Conservation (phyloP, 1,140 invertebrate genomes). For the Polypedilum pembai region DNA sequence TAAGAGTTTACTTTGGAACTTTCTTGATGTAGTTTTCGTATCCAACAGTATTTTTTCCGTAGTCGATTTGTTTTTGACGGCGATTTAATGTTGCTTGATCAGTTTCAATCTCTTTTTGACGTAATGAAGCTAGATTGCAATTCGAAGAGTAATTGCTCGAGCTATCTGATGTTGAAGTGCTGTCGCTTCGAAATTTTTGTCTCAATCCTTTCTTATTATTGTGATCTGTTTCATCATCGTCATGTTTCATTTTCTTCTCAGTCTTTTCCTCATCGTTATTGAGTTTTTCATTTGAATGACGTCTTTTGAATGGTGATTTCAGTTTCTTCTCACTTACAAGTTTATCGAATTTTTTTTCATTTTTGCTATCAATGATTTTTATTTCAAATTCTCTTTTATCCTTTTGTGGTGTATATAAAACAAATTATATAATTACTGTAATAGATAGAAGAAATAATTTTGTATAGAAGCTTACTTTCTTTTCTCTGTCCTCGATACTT, state of each 20-base stretch:
- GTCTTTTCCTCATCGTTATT: neutral
- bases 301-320: conserved; percentile 42
- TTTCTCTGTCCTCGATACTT: neutral
- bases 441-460: neutral
- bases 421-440: neutral
- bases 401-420: neutral
- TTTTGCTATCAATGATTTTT: conserved; percentile 32
- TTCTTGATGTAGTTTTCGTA: conserved; percentile 70
- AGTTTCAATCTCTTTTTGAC: conserved; percentile 54
- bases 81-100: conserved; percentile 64
- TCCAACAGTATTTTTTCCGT: conserved; percentile 86
- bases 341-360: conserved; percentile 41
- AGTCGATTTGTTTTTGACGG: conserved; percentile 89
- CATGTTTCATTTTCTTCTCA: neutral
- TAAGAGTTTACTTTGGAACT: conserved; percentile 61
- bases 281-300: conserved; percentile 36
- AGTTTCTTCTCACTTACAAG: conserved; percentile 41
- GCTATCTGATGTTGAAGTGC: conserved; percentile 34
- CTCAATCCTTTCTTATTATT: conserved; percentile 33
- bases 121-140: conserved; percentile 33
- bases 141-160: conserved; percentile 30
- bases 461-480: neutral
- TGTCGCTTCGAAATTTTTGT: conserved; percentile 38
- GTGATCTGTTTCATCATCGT: neutral
- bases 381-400: neutral